These are phyloP conservation scores for Clupea harengus DNA, from an alignment of 2,113 vertebrate genomes.

Conservation along the genomic window DNA sequence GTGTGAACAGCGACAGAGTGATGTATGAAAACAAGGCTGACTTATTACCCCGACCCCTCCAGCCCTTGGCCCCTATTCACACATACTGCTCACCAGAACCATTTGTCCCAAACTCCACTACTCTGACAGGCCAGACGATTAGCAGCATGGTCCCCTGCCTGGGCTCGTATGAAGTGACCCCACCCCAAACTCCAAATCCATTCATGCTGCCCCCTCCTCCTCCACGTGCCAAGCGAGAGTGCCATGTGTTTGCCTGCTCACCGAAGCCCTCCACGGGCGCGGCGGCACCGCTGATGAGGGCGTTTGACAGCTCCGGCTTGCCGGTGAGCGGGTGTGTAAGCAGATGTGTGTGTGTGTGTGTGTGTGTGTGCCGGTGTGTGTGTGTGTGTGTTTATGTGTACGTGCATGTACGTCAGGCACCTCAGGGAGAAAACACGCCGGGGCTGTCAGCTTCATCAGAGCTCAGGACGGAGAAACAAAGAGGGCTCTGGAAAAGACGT, in stretches of 20 bases:
- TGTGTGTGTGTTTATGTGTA: neutral
- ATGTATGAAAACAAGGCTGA: too few species aligned
- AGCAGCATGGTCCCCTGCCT: too few species aligned
- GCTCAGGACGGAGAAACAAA: neutral
- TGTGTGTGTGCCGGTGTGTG: slow-evolving; percentile 8
- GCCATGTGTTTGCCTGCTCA: slow-evolving; percentile 17
- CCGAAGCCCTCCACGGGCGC: neutral
- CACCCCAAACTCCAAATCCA: too few species aligned
- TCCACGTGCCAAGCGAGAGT: neutral
- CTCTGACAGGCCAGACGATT: too few species aligned
- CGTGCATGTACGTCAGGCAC: neutral
- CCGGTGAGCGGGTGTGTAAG: neutral
- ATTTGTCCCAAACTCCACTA: too few species aligned
- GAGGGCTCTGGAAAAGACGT: neutral
- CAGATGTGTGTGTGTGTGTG: neutral
- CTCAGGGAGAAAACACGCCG: neutral
- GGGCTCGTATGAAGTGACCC: too few species aligned
- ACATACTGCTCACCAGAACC: too few species aligned
- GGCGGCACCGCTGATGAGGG: neutral
- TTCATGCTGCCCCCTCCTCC: too few species aligned
- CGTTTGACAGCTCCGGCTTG: slow-evolving; percentile 11
- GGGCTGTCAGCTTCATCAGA: neutral
- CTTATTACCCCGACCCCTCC: too few species aligned
- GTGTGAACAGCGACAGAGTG: too few species aligned
- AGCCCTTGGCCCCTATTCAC: too few species aligned